Evolutionary conservation across 2,797 vertebrate genomes (phyloP).

Genomic region (Typhlichthys subterraneus): DNA sequence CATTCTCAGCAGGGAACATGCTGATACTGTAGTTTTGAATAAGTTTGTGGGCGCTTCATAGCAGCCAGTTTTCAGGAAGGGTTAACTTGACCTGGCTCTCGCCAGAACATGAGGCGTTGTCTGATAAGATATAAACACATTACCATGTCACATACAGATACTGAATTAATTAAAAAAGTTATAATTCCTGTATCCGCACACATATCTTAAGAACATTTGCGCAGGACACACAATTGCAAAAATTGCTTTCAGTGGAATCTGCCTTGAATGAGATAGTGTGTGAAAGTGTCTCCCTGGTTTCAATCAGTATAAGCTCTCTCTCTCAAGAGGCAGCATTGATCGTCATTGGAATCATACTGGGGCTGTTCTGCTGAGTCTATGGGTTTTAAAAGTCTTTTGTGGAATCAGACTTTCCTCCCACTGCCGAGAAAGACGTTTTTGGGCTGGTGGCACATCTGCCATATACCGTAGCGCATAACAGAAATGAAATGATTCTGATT

Average conservation of each 20-base stretch:
- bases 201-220: conserved; percentile 40
- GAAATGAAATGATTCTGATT: conserved; percentile 35
- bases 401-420: conserved; percentile 63
- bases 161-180: conserved; percentile 20
- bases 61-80: conserved; percentile 25
- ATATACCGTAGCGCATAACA: conserved; percentile 18
- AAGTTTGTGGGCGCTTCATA: conserved; percentile 35
- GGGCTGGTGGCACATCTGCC: conserved; percentile 54
- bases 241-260: conserved; percentile 57
- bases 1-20: conserved; percentile 43
- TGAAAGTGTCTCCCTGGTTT: conserved; percentile 40
- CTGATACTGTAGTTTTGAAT: conserved; percentile 45
- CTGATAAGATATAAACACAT: conserved; percentile 6
- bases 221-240: conserved; percentile 45
- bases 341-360: conserved; percentile 51
- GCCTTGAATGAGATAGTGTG: conserved; percentile 37
- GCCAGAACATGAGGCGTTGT: conserved; percentile 14
- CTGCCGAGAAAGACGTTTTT: conserved; percentile 56
- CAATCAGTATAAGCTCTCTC: conserved; percentile 36
- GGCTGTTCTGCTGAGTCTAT: conserved; percentile 57
- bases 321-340: conserved; percentile 43
- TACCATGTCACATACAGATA: conserved; percentile 13
- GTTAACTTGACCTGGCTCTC: conserved; percentile 24
- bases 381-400: conserved; percentile 62
- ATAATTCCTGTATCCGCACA: conserved; percentile 23